Evolutionary conservation across 1,140 invertebrate genomes (phyloP).

Genomic region (Trigoniulus corallinus): DNA sequence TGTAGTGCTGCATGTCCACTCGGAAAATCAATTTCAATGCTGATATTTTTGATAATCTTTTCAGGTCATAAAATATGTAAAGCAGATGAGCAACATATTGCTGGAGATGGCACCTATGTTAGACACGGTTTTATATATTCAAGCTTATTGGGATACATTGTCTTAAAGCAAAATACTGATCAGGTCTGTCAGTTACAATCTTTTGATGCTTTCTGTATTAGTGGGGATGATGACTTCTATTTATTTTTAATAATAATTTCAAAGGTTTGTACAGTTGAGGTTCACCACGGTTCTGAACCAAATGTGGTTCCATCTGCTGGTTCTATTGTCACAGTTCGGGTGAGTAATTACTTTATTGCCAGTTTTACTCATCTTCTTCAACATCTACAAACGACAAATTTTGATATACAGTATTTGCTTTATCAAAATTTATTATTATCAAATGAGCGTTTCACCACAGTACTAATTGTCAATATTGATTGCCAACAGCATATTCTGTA

Average conservation of each 20-base stretch:
- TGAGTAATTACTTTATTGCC: too few relatives aligned
- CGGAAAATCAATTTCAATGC: too few relatives aligned
- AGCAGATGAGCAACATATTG: conserved; percentile 41
- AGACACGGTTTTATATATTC: conserved; percentile 70
- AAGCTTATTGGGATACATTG: conserved; percentile 53
- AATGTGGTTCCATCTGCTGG: conserved; percentile 56
- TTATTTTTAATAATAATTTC: not conserved
- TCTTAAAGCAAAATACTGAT: conserved; percentile 42
- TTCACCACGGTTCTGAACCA: conserved; percentile 47
- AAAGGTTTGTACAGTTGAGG: conserved; percentile 34
- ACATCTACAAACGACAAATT: not conserved
- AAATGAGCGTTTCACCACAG: too few relatives aligned
- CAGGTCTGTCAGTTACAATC: conserved; percentile 24
- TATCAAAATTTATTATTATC: too few relatives aligned
- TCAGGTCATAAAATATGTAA: conserved; percentile 52
- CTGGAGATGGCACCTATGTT: conserved; percentile 64
- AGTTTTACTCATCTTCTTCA: too few relatives aligned
- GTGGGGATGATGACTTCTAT: not conserved
- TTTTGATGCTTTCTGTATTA: not conserved
- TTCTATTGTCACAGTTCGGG: conserved; percentile 65
- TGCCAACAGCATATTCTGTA: too few relatives aligned
- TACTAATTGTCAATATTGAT: too few relatives aligned
- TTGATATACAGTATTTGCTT: too few relatives aligned
- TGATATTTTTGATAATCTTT: too few relatives aligned
- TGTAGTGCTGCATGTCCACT: too few relatives aligned